Conservation (phyloP, 2,888 invertebrate genomes). For the Nemoura dubitans region DNA sequence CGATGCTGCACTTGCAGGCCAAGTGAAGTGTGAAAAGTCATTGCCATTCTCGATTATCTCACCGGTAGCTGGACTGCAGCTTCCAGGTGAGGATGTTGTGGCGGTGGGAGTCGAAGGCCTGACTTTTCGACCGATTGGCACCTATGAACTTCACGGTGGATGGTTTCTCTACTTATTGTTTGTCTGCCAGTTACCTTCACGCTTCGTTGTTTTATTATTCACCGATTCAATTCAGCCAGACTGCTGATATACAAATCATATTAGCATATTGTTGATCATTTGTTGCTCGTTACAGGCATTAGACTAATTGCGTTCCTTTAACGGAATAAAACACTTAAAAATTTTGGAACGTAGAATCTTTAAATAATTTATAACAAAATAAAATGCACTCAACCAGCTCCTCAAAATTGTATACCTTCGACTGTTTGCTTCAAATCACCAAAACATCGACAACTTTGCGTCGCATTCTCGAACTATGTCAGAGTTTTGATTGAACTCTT, state of each 20-base stretch:
- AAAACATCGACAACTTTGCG: no score
- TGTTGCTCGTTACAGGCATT: no score
- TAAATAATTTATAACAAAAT: no score
- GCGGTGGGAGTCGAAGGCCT: not conserved
- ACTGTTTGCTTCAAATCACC: no score
- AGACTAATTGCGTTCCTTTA: no score
- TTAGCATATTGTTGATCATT: no score
- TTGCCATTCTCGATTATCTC: constrained; percentile 10
- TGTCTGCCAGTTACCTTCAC: constrained; percentile 12
- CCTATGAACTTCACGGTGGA: constrained; percentile 38
- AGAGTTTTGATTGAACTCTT: no score
- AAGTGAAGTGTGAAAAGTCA: constrained; percentile 25
- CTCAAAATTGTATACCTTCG: no score
- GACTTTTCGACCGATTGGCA: not conserved
- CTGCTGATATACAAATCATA: not conserved
- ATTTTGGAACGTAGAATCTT: no score
- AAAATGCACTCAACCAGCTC: no score
- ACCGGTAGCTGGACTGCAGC: not conserved
- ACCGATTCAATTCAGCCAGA: not conserved
- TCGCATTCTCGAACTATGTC: no score
- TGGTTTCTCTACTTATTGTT: constrained; percentile 15
- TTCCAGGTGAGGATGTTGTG: constrained; percentile 1
- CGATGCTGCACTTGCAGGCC: not conserved
- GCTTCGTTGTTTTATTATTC: constrained; percentile 23
- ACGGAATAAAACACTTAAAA: no score